Evolutionary conservation across 1,140 invertebrate genomes (phyloP).

Genomic region (Kradibia gibbosae): DNA sequence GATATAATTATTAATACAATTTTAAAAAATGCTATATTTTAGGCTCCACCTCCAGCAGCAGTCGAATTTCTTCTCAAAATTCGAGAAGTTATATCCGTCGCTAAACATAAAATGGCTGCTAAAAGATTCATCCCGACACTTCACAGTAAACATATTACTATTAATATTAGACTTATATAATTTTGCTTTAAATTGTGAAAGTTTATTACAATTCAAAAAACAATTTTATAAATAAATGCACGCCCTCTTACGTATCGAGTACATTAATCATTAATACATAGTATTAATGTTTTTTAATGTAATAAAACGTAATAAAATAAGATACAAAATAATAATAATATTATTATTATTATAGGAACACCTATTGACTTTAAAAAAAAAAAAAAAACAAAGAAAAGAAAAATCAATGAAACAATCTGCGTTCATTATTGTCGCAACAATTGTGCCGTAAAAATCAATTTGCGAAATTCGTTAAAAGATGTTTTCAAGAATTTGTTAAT

Average conservation of each 20-base stretch:
- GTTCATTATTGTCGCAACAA: too few relatives aligned
- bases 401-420: too few relatives aligned
- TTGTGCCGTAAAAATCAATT: too few relatives aligned
- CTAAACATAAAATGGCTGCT: slow-evolving; percentile 87
- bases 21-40: slow-evolving; percentile 51
- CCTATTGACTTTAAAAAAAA: not conserved
- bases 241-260: too few relatives aligned
- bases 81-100: slow-evolving; percentile 88
- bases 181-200: not conserved
- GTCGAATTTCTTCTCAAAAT: slow-evolving; percentile 90
- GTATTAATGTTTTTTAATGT: too few relatives aligned
- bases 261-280: too few relatives aligned
- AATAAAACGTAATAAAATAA: too few relatives aligned
- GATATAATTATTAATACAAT: not conserved
- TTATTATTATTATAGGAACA: not conserved
- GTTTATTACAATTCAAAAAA: not conserved
- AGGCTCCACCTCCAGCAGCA: slow-evolving; percentile 89
- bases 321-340: not conserved
- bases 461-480: too few relatives aligned
- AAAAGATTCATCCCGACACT: slow-evolving; percentile 87
- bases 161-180: not conserved
- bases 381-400: too few relatives aligned
- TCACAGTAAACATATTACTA: slow-evolving; percentile 65
- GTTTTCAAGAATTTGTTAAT: too few relatives aligned
- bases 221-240: not conserved